A percentile compares a stretch with the other conserved stretches of the same genome.
Conservation (phyloP, 2,888 invertebrate species). For the Drosophila ezoana region DNA sequence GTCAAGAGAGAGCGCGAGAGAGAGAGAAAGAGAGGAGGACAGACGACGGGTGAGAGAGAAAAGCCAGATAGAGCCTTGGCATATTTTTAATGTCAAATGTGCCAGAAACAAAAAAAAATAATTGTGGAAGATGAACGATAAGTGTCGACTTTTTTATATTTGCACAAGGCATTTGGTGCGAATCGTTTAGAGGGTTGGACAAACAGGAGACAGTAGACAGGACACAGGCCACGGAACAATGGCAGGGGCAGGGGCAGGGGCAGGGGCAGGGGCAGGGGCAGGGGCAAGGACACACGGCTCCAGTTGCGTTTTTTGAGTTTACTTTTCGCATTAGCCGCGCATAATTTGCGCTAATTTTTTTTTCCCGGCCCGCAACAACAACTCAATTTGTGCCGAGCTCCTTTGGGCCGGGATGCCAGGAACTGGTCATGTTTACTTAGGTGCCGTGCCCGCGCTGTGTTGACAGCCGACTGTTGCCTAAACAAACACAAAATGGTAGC, state of each 20-base stretch:
- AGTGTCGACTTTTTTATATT: constrained; percentile 51
- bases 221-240: background rate
- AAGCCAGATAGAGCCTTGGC: constrained; percentile 11
- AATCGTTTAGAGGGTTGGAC: constrained; percentile 29
- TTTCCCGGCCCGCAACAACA: constrained; percentile 13
- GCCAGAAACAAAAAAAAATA: constrained; percentile 14
- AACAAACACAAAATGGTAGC: constrained; percentile 65
- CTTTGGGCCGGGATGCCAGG: constrained; percentile 3
- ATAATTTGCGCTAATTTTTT: constrained; percentile 81
- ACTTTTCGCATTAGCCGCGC: constrained; percentile 70
- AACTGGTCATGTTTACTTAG: constrained; percentile 46
- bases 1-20: background rate
- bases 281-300: constrained; percentile 28
- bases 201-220: background rate
- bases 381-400: constrained; percentile 61
- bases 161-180: constrained; percentile 50
- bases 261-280: no score
- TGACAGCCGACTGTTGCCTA: constrained; percentile 59
- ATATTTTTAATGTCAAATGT: constrained; percentile 55
- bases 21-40: background rate
- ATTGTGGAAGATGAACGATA: constrained; percentile 32
- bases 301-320: constrained; percentile 59
- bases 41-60: background rate
- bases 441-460: constrained; percentile 33
- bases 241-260: no score